Evolutionary conservation across 2,113 vertebrate species (phyloP).

Genomic region (Notechis scutatus): DNA sequence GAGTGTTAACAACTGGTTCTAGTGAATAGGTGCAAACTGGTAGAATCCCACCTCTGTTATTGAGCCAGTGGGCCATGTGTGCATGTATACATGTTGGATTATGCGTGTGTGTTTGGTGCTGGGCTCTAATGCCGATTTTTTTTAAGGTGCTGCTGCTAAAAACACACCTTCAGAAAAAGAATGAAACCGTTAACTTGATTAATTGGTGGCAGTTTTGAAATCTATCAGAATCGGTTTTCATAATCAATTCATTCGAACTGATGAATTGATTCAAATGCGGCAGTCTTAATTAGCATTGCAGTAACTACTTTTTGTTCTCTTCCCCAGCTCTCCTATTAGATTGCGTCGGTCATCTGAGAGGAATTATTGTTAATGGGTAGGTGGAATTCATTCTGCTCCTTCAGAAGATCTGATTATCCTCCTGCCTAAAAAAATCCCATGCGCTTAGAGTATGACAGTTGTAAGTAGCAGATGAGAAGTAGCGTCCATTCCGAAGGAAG

Average conservation of each 20-base stretch:
- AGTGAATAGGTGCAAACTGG: too few relatives aligned
- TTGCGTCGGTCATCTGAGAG: not conserved
- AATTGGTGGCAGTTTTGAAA: not conserved
- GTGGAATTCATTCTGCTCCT: not conserved
- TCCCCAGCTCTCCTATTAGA: fast-evolving
- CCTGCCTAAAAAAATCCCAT: conserved; percentile 45
- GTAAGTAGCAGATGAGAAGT: not conserved
- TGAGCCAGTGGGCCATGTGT: not conserved
- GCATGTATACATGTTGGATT: not conserved
- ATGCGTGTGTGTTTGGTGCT: not conserved
- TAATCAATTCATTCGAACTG: not conserved
- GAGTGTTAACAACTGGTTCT: too few relatives aligned
- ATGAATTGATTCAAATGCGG: not conserved
- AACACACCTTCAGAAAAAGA: not conserved
- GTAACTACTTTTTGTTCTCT: not conserved
- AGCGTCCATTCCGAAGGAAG: conserved; percentile 29
- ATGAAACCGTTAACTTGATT: not conserved
- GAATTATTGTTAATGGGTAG: not conserved
- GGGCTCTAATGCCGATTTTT: not conserved
- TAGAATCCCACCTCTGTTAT: too few relatives aligned
- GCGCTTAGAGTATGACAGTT: conserved; percentile 48
- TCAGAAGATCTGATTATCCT: conserved; percentile 61
- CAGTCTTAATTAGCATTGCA: not conserved
- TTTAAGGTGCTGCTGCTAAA: not conserved
- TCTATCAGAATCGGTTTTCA: not conserved